Conservation (phyloP, 1,140 invertebrate genomes). For the Macrobrachium rosenbergii region DNA sequence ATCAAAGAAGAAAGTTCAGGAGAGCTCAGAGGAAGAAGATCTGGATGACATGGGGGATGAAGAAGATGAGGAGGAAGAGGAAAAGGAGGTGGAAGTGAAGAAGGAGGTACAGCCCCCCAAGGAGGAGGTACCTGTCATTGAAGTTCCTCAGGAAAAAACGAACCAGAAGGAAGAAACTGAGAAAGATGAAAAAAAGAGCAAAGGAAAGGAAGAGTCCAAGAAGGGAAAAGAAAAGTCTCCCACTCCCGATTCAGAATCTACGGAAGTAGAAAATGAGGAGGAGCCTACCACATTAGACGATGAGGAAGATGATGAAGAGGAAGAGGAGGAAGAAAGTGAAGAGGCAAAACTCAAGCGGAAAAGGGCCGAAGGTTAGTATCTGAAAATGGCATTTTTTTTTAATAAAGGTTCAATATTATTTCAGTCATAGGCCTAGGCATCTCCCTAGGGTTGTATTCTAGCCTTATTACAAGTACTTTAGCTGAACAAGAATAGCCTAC, state of each 20-base stretch:
- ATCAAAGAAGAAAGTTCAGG: not conserved
- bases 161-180: not conserved
- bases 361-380: constrained; percentile 56
- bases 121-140: not conserved
- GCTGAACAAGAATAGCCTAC: too few relatives aligned
- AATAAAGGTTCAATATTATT: too few relatives aligned
- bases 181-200: not conserved
- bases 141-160: not conserved
- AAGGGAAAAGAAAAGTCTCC: constrained; percentile 31
- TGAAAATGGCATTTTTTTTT: too few relatives aligned
- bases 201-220: not conserved
- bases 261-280: constrained; percentile 41
- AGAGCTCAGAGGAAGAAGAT: constrained; percentile 1
- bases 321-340: constrained; percentile 29
- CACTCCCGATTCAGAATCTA: not conserved
- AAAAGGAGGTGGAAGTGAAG: constrained; percentile 3
- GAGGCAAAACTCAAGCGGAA: constrained; percentile 58
- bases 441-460: too few relatives aligned
- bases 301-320: constrained; percentile 28
- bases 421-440: too few relatives aligned
- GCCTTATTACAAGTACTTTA: too few relatives aligned
- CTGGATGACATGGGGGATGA: constrained; percentile 17
- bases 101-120: not conserved
- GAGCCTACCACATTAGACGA: not conserved
- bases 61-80: constrained; percentile 42